Percentiles rank a stretch among this genome's conserved stretches.
These are phyloP conservation scores for Teleopsis dalmanni DNA, from an alignment of 1,140 invertebrate species.

Conservation along the genomic window DNA sequence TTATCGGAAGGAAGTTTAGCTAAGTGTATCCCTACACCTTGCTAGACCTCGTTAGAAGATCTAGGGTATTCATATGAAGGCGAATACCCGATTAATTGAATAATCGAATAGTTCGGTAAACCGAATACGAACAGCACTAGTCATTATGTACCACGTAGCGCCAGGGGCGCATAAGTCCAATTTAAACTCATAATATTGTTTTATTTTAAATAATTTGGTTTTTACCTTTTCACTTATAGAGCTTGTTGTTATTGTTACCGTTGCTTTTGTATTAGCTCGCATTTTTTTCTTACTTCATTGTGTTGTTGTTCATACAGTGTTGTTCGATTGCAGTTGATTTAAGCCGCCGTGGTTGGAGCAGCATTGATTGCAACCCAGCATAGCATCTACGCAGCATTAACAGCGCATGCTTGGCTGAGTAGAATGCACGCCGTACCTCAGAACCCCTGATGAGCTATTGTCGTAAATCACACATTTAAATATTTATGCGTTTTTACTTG, in stretches of 20 bases:
- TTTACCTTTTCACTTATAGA: conserved; percentile 14
- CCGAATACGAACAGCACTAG: too few species aligned
- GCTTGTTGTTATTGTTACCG: not conserved
- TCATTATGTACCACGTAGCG: too few species aligned
- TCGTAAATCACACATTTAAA: conserved; percentile 46
- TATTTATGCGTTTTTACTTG: conserved; percentile 45
- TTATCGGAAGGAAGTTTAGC: too few species aligned
- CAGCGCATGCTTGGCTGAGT: not conserved
- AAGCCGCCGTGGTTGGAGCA: not conserved
- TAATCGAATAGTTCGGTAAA: too few species aligned
- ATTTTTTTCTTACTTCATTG: not conserved
- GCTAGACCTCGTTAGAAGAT: too few species aligned
- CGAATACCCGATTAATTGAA: too few species aligned
- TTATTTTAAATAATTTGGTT: too few species aligned
- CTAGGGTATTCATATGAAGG: too few species aligned
- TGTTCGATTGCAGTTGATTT: not conserved
- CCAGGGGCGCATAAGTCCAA: conserved; percentile 44
- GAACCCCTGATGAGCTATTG: conserved; percentile 41
- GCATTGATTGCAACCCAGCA: not conserved
- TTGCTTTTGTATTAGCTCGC: not conserved
- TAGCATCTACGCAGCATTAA: not conserved
- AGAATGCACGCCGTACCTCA: too few species aligned
- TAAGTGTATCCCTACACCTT: too few species aligned
- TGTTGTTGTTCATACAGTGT: conserved; percentile 2
- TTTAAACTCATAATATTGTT: too few species aligned